Base-by-base conservation (phyloP, 2,113 vertebrate genomes). In the Chionomys nivalis region DNA sequence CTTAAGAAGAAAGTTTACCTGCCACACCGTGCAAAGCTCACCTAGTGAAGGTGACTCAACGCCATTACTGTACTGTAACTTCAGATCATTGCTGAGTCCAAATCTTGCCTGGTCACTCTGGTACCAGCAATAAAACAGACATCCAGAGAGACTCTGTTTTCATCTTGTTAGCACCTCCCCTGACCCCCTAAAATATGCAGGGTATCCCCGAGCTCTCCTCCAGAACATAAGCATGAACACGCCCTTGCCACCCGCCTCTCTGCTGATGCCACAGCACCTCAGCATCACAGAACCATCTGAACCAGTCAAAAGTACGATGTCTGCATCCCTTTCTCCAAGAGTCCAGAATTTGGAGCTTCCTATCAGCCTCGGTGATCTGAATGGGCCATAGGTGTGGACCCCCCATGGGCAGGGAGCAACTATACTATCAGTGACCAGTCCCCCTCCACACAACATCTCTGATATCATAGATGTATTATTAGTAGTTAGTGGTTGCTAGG, bases 11-110 rank as follows among this genome's bases (percentile, higher is more conserved):
- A 85, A 72, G 42, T 55, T 83, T 24, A 88, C 66, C 58, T 77
- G 47, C 75, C 72, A 52, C 26, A 44, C 42, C 49, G 70, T 68
- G 26, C 0, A 73, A 85, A 63, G 72, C 68, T 52, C 89, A 19
- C 63, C 39, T 63, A 8, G 7, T 21, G 58, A 65, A 90, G 76
- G 49, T 0, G 3, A 7, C 87, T 95, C 16, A 21, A 26, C 3
- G 36, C 58, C 39, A 47, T 21, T 65, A 6, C 44, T 61, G 55
- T 14, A 26, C 90, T 11, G 31, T 13, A 7, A 52, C 39, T 39
- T 39, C 16, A 3, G 47, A 26, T 68, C 42, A 31, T 58, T 49
- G 3, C 3, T 0, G 9, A 1, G 0, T 13, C 52, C 9, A 17
- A 21, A 1, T 28, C 89, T 82, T 26, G 24, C 44, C 39, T 12